Percentiles rank a stretch among this genome's conserved stretches.
phyloP scores from a whole-genome alignment of 53 echinoderm and acorn worm species.

The Apostichopus leukothele region DNA sequence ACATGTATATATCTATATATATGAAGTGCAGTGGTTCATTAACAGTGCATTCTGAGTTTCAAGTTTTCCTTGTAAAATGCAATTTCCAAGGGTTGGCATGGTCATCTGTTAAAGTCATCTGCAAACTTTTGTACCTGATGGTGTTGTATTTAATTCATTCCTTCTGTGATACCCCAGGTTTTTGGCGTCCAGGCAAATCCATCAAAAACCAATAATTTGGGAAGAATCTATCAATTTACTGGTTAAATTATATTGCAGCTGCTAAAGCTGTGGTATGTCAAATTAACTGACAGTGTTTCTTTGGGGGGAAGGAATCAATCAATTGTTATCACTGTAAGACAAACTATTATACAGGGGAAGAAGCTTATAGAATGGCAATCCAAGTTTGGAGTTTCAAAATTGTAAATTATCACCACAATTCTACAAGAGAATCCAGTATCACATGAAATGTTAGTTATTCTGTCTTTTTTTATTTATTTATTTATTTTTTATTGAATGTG shows the following conservation, averaged over 20 bases:
- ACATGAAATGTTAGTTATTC: neutral
- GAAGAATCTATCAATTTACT: neutral
- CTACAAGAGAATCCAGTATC: neutral
- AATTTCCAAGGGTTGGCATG: neutral
- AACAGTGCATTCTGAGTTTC: too few relatives aligned
- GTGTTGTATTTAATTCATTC: neutral
- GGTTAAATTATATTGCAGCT: neutral
- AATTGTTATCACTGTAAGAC: neutral
- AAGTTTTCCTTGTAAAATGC: too few relatives aligned
- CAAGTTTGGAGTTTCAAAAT: neutral
- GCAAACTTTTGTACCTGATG: neutral
- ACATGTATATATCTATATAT: too few relatives aligned
- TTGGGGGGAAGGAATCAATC: neutral
- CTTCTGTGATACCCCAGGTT: neutral
- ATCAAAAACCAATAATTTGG: slow-evolving; percentile 1
- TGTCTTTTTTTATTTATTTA: neutral
- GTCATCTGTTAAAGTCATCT: neutral
- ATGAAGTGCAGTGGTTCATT: too few relatives aligned
- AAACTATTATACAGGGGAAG: neutral
- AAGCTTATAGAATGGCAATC: neutral
- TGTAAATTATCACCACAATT: neutral
- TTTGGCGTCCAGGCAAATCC: neutral
- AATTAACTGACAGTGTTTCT: neutral
- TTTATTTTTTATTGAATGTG: too few relatives aligned
- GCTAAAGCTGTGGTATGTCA: neutral